Percentiles rank a stretch among this genome's conserved stretches.
Evolutionary conservation across 2,888 invertebrate species (phyloP).

Genomic region (Amphipyra berbera): DNA sequence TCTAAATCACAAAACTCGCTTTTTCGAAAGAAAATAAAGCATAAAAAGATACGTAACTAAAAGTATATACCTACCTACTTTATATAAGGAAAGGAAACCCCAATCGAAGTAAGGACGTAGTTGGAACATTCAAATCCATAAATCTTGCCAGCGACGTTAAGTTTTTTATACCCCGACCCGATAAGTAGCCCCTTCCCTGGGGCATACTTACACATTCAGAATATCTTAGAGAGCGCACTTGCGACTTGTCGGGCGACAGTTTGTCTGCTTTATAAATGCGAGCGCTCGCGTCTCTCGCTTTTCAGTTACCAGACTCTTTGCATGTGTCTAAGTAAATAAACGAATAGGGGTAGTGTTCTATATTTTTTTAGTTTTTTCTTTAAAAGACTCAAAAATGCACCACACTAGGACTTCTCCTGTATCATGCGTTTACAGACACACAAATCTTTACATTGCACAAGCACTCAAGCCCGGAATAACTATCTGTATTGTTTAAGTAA

Average conservation of each 20-base stretch:
- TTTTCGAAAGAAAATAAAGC: slow-evolving; percentile 13
- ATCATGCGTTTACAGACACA: too few species aligned
- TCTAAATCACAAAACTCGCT: background rate
- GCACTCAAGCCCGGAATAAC: too few species aligned
- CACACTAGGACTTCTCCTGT: too few species aligned
- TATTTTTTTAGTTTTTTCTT: too few species aligned
- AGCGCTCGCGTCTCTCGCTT: background rate
- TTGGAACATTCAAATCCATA: slow-evolving; percentile 58
- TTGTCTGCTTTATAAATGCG: slow-evolving; percentile 17
- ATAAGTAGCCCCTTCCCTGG: slow-evolving; percentile 58
- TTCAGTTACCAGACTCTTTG: background rate
- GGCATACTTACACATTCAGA: slow-evolving; percentile 55
- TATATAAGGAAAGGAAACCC: slow-evolving; percentile 38
- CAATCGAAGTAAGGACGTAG: slow-evolving; percentile 48
- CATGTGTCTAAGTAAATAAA: too few species aligned
- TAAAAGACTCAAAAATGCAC: too few species aligned
- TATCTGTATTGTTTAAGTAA: too few species aligned
- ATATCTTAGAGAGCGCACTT: slow-evolving; percentile 41
- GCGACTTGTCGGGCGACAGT: slow-evolving; percentile 37
- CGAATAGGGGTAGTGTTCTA: too few species aligned
- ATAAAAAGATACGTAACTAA: slow-evolving; percentile 36
- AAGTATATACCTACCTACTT: slow-evolving; percentile 24
- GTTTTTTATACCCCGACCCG: slow-evolving; percentile 60
- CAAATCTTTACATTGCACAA: too few species aligned
- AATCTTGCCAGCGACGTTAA: slow-evolving; percentile 59